Conservation (phyloP, 2,888 invertebrate genomes). For the Diarsia dahlii region DNA sequence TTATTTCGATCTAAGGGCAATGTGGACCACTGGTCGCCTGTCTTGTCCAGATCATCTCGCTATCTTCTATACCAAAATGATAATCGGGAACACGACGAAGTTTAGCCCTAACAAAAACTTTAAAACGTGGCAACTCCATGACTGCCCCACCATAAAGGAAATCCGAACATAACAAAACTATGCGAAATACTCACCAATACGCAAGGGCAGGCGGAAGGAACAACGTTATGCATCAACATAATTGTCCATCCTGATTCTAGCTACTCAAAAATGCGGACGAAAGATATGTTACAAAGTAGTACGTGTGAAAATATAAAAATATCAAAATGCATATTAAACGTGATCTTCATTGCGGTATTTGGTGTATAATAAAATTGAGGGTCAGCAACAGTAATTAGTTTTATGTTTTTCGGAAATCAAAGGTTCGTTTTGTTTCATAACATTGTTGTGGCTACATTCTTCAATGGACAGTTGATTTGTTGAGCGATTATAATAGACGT, state of each 20-base stretch:
- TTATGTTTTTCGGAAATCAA: conserved; percentile 61
- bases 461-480: conserved; percentile 64
- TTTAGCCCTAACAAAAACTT: no score
- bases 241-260: conserved; percentile 11
- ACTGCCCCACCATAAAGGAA: not conserved
- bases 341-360: conserved; percentile 38
- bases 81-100: no score
- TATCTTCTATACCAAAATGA: no score
- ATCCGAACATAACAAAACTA: not conserved
- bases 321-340: not conserved
- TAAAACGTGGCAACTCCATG: no score
- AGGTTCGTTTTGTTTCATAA: conserved; percentile 60
- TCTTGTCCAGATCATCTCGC: no score
- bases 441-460: conserved; percentile 59
- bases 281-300: conserved; percentile 2
- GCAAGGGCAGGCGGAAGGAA: conserved; percentile 31
- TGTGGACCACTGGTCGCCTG: no score
- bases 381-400: conserved; percentile 54
- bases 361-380: conserved; percentile 53
- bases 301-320: not conserved
- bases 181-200: not conserved
- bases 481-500: conserved; percentile 54
- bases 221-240: not conserved
- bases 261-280: conserved; percentile 34
- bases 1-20: no score